Percentiles rank a stretch among this genome's conserved stretches.
These are phyloP conservation scores for Linepithema humile DNA, from an alignment of 1,140 invertebrate species.

Conservation along the genomic window DNA sequence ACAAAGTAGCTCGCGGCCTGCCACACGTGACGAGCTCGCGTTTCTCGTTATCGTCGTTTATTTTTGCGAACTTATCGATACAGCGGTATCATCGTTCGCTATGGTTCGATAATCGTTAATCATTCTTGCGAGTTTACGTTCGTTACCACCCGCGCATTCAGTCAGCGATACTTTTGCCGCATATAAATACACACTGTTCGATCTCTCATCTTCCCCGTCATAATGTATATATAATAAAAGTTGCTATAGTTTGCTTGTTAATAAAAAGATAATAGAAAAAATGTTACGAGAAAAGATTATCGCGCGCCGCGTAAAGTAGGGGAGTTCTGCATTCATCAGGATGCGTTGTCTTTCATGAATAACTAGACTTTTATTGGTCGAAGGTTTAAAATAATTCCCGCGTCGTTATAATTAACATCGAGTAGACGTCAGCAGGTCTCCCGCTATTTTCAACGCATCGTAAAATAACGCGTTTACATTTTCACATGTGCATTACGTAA, in stretches of 20 bases:
- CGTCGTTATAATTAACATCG: conserved; percentile 33
- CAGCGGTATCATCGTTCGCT: neutral
- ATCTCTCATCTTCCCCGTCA: neutral
- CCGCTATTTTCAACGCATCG: conserved; percentile 31
- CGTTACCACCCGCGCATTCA: neutral
- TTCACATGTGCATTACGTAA: neutral
- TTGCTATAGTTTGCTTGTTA: neutral
- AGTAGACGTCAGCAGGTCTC: neutral
- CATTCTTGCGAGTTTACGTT: neutral
- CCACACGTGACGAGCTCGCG: conserved; percentile 27
- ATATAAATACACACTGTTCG: neutral
- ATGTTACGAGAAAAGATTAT: neutral
- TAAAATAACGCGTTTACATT: conserved; percentile 5
- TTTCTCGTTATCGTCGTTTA: conserved; percentile 33
- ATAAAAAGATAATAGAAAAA: neutral
- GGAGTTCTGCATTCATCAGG: conserved; percentile 12
- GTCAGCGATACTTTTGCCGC: neutral
- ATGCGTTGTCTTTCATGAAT: conserved; percentile 28
- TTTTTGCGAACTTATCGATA: conserved; percentile 5
- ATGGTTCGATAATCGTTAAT: conserved; percentile 8
- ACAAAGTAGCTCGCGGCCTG: neutral
- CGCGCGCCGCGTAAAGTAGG: neutral
- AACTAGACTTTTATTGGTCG: conserved; percentile 22
- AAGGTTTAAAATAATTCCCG: conserved; percentile 40
- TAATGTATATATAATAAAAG: neutral